These are phyloP conservation scores for Papilio glaucus DNA, from an alignment of 1,140 invertebrate species.

Conservation along the genomic window DNA sequence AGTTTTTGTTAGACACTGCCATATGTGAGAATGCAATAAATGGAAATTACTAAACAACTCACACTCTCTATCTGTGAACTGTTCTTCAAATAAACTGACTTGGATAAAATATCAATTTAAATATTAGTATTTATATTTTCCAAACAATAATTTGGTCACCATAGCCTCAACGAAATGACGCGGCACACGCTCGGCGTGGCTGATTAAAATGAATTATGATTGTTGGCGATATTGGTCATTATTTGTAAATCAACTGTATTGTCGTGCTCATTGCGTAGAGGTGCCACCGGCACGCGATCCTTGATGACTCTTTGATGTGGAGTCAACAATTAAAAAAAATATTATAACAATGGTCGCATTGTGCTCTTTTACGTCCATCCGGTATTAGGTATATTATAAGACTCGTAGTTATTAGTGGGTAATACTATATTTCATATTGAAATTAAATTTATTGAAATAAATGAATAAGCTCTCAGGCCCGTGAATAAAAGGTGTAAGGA, in stretches of 20 bases:
- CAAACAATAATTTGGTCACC: not conserved
- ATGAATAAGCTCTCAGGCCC: no score
- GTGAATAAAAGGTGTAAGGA: no score
- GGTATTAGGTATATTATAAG: not conserved
- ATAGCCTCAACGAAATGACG: constrained; percentile 44
- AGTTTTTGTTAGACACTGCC: no score
- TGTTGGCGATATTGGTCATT: constrained; percentile 63
- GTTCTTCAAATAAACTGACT: no score
- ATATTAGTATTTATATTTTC: constrained; percentile 43
- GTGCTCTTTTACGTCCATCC: not conserved
- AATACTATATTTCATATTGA: no score
- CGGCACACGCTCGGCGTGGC: constrained; percentile 42
- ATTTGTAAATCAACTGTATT: constrained; percentile 71
- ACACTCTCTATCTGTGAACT: no score
- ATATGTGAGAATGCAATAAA: no score
- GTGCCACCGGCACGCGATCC: constrained; percentile 55
- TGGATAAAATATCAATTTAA: constrained; percentile 38
- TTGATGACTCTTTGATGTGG: constrained; percentile 36
- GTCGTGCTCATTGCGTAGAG: constrained; percentile 47
- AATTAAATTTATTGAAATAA: no score
- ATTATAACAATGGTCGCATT: not conserved
- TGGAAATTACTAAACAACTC: no score
- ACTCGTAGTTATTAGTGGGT: no score
- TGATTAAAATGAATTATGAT: constrained; percentile 68
- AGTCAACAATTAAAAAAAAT: constrained; percentile 17